Conservation (phyloP, 2,888 invertebrate species). For the Aspidiotus rigidus region DNA sequence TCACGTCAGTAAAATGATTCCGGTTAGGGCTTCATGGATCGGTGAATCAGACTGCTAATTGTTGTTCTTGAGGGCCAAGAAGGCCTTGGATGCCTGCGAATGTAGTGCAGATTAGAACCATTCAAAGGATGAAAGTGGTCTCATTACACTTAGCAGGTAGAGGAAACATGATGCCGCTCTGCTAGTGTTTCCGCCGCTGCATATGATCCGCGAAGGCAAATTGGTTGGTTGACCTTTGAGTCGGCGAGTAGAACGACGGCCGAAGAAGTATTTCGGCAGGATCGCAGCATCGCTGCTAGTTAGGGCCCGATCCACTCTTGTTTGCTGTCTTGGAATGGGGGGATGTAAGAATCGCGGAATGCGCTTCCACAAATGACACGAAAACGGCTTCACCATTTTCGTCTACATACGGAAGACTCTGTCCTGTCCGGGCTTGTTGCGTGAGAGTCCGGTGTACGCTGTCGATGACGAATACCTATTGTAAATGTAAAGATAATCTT, state of each 20-base stretch:
- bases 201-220: slow-evolving; percentile 1
- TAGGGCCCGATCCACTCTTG: neutral
- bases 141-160: neutral
- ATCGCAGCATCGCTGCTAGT: slow-evolving; percentile 1
- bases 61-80: slow-evolving; percentile 1
- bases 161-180: slow-evolving; percentile 1
- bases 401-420: too few species aligned
- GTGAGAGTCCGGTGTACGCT: neutral
- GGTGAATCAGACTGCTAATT: neutral
- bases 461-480: too few species aligned
- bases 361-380: neutral
- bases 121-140: neutral
- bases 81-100: neutral
- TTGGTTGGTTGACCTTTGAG: neutral
- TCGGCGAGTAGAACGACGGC: slow-evolving; percentile 1
- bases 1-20: neutral
- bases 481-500: too few species aligned
- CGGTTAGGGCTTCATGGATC: neutral
- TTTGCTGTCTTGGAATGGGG: neutral
- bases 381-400: too few species aligned
- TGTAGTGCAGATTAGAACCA: slow-evolving; percentile 2
- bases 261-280: neutral
- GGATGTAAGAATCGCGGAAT: neutral
- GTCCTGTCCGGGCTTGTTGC: neutral
- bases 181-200: slow-evolving; percentile 1